These are phyloP conservation scores for Platichthys flesus DNA, from an alignment of 2,113 vertebrate genomes.

Conservation along the genomic window DNA sequence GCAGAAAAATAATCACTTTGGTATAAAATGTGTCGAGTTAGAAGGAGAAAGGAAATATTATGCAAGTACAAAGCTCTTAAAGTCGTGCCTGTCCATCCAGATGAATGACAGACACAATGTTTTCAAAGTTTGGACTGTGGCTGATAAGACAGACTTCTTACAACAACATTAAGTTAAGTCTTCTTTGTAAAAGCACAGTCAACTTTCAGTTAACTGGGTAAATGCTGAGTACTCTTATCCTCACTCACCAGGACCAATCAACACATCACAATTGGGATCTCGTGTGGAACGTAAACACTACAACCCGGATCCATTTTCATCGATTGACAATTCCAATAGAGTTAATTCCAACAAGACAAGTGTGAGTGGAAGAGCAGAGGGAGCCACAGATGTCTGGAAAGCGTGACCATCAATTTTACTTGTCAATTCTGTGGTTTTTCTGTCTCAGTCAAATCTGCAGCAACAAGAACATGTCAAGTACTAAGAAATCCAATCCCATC, in stretches of 20 bases:
- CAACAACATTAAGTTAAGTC: too few species aligned
- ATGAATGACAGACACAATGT: too few species aligned
- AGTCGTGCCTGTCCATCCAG: too few species aligned
- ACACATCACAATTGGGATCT: neutral
- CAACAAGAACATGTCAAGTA: neutral
- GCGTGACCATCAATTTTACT: too few species aligned
- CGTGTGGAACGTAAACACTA: neutral
- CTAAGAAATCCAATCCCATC: neutral
- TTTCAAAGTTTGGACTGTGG: neutral
- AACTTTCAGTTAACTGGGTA: neutral
- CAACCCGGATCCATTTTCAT: neutral
- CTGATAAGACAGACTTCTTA: neutral
- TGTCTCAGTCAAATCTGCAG: too few species aligned
- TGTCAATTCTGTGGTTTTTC: too few species aligned
- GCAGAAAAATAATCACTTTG: too few species aligned
- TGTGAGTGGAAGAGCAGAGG: too few species aligned
- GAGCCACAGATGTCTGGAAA: too few species aligned
- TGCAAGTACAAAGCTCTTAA: too few species aligned
- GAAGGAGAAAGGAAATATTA: neutral
- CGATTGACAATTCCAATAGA: neutral
- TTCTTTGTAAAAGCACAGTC: neutral
- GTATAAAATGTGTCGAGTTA: too few species aligned
- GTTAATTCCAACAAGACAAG: neutral
- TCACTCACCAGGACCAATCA: neutral
- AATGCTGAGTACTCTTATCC: neutral